Evolutionary conservation across 1,140 invertebrate species (phyloP), one percentile per base, ranked within the genome.

Genomic region (Diorhabda carinulata): DNA sequence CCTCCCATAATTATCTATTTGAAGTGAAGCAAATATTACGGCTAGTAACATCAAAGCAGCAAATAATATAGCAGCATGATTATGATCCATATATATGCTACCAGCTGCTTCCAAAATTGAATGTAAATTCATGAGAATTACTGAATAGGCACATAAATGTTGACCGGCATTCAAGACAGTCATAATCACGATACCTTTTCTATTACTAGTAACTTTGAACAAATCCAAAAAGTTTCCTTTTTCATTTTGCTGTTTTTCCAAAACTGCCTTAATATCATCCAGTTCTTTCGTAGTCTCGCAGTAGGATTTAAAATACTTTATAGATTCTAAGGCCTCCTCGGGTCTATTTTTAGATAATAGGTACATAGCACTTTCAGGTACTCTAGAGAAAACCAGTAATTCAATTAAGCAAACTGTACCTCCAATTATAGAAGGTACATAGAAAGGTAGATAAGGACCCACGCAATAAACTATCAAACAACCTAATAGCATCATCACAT

Each of bases 131-230:
- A 75, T 75, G 40, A 77, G 64, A 56, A 78, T 75, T 0, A 72
- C 76, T 73, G 86, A 80, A 43, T 83, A 78, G 43, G 82, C 81
- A 66, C 77, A 77, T 5, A 83, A 76, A 70, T 84, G 83, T 75
- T 88, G 87, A 68, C 86, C 70, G 43, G 82, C 77, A 81, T 88
- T 85, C 56, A 88, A 76, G 0, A 79, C 80, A 42, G 87, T 74
- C 72, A 75, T 73, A 65, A 75, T 75, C 5, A 70, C 5, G 6
- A 75, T 68, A 10, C 71, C 71, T 43, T 78, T 79, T 64, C 77
- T 56, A 62, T 79, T 79, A 47, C 76, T 77, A 4, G 63, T 65
- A 9, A 77, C 65, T 8, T 73, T 6, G 58, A 79, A 9, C 9
- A 79, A 61, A 69, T 79, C 78, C 25, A 67, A 66, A 3, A 68